Evolutionary conservation across 2,797 vertebrate species (phyloP).

Genomic region (Todus mexicanus): DNA sequence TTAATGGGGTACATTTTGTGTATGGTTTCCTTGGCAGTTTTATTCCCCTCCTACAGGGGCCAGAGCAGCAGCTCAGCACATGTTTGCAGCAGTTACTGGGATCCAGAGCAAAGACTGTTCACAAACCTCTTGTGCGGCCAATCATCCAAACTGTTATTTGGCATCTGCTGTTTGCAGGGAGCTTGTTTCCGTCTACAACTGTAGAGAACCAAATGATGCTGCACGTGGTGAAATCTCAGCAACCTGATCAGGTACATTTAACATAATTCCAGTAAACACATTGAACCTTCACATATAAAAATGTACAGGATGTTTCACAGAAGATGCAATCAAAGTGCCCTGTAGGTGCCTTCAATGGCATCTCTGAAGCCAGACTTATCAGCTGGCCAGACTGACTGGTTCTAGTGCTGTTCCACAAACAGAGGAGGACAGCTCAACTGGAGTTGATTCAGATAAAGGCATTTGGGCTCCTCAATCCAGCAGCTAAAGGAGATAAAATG

Average conservation of each 20-base stretch:
- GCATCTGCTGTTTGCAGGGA: neutral
- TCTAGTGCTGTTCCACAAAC: too few species aligned
- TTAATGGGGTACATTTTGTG: neutral
- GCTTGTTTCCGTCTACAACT: fast-evolving
- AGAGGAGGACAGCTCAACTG: neutral
- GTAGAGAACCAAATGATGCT: neutral
- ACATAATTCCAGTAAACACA: neutral
- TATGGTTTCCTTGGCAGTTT: neutral
- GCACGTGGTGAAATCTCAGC: too few species aligned
- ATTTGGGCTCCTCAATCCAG: neutral
- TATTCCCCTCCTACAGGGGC: neutral
- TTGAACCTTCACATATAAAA: neutral
- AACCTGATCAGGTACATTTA: fast-evolving
- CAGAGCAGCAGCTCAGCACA: neutral
- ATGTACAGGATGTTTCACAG: neutral
- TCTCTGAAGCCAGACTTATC: too few species aligned
- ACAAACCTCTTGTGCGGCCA: fast-evolving
- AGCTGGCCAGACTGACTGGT: neutral
- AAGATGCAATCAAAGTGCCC: neutral
- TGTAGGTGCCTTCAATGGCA: neutral
- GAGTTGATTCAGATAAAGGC: too few species aligned
- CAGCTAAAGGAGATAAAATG: too few species aligned
- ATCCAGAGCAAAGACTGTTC: neutral
- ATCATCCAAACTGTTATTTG: too few species aligned
- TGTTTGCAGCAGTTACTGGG: fast-evolving